A percentile compares a stretch with the other conserved stretches of the same genome.
phyloP scores from a whole-genome alignment of 2,113 vertebrate species.

The Notarius quadriscutis region DNA sequence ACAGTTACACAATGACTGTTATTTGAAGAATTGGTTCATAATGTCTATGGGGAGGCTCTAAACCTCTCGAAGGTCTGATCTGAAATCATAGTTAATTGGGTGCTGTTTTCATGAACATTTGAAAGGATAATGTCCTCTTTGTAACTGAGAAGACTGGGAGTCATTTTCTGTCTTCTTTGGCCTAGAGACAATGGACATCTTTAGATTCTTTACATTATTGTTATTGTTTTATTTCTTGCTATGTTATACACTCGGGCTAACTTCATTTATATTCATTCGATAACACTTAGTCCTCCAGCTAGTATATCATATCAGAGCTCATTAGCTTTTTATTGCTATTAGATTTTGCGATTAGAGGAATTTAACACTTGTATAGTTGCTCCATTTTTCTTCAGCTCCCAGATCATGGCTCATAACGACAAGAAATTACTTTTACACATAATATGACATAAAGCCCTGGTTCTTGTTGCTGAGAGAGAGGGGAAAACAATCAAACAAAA shows the following conservation, averaged over 20 bases:
- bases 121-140: not conserved
- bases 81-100: not conserved
- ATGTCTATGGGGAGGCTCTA: not conserved
- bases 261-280: not conserved
- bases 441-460: not conserved
- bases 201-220: not conserved
- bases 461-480: not conserved
- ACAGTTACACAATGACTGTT: slow-evolving; percentile 4
- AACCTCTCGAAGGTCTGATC: not conserved
- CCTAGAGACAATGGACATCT: not conserved
- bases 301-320: not conserved
- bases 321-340: not conserved
- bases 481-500: not conserved
- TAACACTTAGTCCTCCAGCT: not conserved
- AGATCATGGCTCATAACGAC: not conserved
- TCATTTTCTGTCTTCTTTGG: not conserved
- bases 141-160: not conserved
- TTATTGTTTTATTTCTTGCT: not conserved
- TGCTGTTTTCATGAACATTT: slow-evolving; percentile 3
- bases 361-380: not conserved
- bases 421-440: not conserved
- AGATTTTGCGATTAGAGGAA: not conserved
- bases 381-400: not conserved
- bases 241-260: not conserved
- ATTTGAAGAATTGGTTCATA: slow-evolving; percentile 3